phyloP scores from a whole-genome alignment of 2,113 vertebrate species.

The Leptocoma aspasia region DNA sequence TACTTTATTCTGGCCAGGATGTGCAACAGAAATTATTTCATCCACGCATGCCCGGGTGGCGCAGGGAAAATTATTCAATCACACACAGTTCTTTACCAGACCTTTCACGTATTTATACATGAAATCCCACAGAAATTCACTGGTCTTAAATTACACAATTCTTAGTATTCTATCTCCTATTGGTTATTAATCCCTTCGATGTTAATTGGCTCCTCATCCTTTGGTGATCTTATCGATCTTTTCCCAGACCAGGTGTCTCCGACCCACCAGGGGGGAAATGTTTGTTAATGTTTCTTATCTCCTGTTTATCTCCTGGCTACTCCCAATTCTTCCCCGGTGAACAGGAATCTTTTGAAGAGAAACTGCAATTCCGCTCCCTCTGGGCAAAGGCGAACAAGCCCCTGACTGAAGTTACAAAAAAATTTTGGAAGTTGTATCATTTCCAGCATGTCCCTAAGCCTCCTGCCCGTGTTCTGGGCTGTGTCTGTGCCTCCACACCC shows the following conservation, averaged over 20 bases:
- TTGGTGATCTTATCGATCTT: background rate
- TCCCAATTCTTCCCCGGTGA: background rate
- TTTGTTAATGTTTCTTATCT: background rate
- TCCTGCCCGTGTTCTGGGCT: background rate
- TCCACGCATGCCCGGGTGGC: rapidly evolving
- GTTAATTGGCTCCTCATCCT: background rate
- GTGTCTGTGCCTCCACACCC: background rate
- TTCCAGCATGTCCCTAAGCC: rapidly evolving
- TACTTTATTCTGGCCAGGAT: background rate
- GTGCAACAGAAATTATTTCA: background rate
- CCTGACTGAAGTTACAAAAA: background rate
- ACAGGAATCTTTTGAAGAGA: background rate
- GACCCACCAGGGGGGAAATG: background rate
- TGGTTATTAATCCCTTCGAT: background rate
- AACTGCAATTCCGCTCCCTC: background rate
- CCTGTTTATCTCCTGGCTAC: background rate
- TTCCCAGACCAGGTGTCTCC: background rate
- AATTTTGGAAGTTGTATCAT: background rate
- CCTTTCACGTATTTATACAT: background rate
- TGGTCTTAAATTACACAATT: background rate
- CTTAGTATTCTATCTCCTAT: background rate
- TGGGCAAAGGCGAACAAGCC: background rate
- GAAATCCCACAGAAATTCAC: background rate
- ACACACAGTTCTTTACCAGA: background rate
- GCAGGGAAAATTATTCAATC: background rate